phyloP scores from a whole-genome alignment of 2,113 vertebrate genomes.

The Turnix velox region DNA sequence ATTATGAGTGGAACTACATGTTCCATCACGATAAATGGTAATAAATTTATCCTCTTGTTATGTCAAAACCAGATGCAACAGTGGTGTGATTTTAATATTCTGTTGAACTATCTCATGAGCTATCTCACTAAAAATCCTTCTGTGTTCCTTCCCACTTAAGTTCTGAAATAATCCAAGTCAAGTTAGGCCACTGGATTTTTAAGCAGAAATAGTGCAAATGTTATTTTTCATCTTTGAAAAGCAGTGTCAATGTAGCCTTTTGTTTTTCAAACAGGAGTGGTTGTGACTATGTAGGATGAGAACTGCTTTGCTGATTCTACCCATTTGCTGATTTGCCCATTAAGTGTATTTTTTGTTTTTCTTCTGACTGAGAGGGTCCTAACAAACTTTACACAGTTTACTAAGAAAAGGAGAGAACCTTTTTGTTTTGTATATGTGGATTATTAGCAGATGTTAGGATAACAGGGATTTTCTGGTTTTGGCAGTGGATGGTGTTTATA shows the following conservation, averaged over 20 bases:
- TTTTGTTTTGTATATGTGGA: not conserved
- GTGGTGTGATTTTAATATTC: not conserved
- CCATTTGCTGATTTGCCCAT: no score
- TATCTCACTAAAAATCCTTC: not conserved
- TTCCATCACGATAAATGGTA: not conserved
- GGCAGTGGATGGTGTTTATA: not conserved
- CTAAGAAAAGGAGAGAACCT: not conserved
- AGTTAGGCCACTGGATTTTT: not conserved
- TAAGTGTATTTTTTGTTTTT: not conserved
- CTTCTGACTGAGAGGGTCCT: not conserved
- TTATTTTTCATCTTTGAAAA: not conserved
- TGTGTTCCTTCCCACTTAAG: not conserved
- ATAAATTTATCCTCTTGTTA: not conserved
- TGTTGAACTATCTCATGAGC: not conserved
- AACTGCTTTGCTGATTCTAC: not conserved
- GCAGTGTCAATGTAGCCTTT: fast-evolving
- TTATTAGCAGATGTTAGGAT: not conserved
- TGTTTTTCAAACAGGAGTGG: not conserved
- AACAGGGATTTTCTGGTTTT: not conserved
- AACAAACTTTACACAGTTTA: not conserved
- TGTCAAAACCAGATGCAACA: not conserved
- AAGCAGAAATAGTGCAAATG: not conserved
- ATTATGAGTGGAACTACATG: not conserved
- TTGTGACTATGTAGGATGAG: not conserved
- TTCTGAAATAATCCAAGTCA: not conserved